Evolutionary conservation across 2,888 invertebrate genomes (phyloP).

Genomic region (Melangyna quadrimaculata): DNA sequence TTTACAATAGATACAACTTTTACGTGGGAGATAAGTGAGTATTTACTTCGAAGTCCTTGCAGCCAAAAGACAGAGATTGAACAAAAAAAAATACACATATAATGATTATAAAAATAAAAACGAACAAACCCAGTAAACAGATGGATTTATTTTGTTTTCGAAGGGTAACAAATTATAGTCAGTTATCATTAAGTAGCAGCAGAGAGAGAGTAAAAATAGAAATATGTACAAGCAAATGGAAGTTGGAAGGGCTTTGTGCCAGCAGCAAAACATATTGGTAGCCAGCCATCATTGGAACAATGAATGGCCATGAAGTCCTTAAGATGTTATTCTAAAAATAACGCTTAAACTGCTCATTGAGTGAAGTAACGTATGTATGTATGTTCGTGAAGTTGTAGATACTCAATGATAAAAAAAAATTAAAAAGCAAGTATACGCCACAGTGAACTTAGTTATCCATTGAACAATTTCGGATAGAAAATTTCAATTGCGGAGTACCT

Average conservation of each 20-base stretch:
- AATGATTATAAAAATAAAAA: background rate
- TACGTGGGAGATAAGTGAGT: conserved; percentile 49
- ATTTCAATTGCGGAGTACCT: background rate
- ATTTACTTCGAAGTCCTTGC: conserved; percentile 3
- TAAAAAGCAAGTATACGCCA: conserved; percentile 20
- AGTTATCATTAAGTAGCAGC: background rate
- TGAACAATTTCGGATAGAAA: background rate
- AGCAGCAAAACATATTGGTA: background rate
- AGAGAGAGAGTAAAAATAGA: background rate
- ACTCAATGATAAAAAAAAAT: background rate
- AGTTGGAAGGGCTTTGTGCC: background rate
- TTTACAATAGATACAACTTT: conserved; percentile 35
- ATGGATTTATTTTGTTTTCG: background rate
- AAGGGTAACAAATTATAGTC: background rate
- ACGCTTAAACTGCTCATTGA: background rate
- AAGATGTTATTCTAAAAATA: background rate
- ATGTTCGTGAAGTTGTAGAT: background rate
- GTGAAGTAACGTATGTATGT: background rate
- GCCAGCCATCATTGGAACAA: background rate
- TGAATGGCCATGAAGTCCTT: background rate
- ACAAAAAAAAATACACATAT: background rate
- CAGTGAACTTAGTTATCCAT: background rate
- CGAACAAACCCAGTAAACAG: background rate
- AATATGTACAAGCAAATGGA: background rate
- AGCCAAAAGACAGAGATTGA: background rate